Conservation (phyloP, 1,140 invertebrate genomes). For the Drosophila prosaltans region DNA sequence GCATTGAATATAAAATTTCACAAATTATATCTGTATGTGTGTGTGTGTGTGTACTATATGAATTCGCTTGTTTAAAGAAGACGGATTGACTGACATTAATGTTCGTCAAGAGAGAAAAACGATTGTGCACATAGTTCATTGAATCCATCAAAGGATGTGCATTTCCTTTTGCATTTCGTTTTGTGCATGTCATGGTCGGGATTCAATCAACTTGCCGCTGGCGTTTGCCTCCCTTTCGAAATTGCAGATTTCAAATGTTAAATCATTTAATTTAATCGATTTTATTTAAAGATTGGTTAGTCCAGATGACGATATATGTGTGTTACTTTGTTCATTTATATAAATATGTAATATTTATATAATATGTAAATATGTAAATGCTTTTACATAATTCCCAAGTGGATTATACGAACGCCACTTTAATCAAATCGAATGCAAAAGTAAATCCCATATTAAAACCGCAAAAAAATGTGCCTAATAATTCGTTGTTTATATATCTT, state of each 20-base stretch:
- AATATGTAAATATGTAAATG: background rate
- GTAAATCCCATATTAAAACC: constrained; percentile 1
- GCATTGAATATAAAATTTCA: background rate
- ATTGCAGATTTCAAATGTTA: background rate
- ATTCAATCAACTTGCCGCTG: background rate
- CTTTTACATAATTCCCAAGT: background rate
- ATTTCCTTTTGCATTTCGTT: constrained; percentile 1
- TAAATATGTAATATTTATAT: background rate
- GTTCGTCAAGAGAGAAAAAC: background rate
- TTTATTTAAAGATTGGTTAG: background rate
- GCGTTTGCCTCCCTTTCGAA: background rate
- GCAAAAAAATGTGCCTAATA: background rate
- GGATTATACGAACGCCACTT: constrained; percentile 18
- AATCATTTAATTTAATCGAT: background rate
- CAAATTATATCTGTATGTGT: background rate
- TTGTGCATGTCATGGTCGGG: background rate
- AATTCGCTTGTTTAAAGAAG: background rate
- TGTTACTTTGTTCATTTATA: background rate
- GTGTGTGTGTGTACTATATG: background rate
- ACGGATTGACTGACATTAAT: background rate
- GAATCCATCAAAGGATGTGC: constrained; percentile 5
- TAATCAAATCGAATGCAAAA: constrained; percentile 28
- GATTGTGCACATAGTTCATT: background rate
- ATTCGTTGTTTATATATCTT: background rate
- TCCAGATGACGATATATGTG: background rate